Evolutionary conservation across 2,888 invertebrate species (phyloP).

Genomic region (Ischnus inquisitorius): DNA sequence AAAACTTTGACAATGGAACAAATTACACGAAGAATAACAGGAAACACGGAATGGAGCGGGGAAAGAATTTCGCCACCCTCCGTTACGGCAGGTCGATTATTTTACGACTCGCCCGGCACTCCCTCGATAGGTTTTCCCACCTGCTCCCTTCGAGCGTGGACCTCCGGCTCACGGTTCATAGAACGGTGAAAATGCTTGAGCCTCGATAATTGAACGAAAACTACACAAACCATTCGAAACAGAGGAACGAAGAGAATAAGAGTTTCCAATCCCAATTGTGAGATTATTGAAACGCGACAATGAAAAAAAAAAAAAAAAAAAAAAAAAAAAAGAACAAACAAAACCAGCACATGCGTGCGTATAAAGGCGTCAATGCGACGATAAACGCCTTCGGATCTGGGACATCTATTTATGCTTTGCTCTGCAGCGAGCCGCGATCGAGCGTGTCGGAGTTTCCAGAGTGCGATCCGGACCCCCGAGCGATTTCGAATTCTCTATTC

Average conservation of each 20-base stretch:
- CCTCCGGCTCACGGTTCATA: slow-evolving; percentile 15
- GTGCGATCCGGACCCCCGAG: not conserved
- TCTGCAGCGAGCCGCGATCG: slow-evolving; percentile 53
- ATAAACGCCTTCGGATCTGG: slow-evolving; percentile 75
- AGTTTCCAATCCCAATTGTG: slow-evolving; percentile 52
- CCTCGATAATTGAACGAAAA: not conserved
- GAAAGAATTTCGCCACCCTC: not conserved
- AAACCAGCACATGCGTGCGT: slow-evolving; percentile 44
- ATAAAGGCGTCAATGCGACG: slow-evolving; percentile 72
- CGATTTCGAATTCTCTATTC: too few relatives aligned
- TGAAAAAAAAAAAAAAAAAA: slow-evolving; percentile 40
- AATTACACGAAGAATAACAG: slow-evolving; percentile 4
- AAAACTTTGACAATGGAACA: slow-evolving; percentile 39
- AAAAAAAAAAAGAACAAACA: slow-evolving; percentile 20
- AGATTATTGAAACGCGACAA: slow-evolving; percentile 64
- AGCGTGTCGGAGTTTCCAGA: slow-evolving; percentile 52
- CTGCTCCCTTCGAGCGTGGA: slow-evolving; percentile 13
- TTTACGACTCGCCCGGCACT: not conserved
- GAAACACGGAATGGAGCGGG: not conserved
- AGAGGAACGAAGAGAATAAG: slow-evolving; percentile 35
- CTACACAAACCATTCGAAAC: not conserved
- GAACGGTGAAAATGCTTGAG: not conserved
- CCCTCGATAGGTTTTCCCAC: not conserved
- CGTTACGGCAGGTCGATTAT: not conserved
- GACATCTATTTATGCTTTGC: slow-evolving; percentile 74